Percentiles rank a stretch among this genome's conserved stretches.
Conservation (phyloP, 2,797 vertebrate species). For the Euphonia xanthogaster region DNA sequence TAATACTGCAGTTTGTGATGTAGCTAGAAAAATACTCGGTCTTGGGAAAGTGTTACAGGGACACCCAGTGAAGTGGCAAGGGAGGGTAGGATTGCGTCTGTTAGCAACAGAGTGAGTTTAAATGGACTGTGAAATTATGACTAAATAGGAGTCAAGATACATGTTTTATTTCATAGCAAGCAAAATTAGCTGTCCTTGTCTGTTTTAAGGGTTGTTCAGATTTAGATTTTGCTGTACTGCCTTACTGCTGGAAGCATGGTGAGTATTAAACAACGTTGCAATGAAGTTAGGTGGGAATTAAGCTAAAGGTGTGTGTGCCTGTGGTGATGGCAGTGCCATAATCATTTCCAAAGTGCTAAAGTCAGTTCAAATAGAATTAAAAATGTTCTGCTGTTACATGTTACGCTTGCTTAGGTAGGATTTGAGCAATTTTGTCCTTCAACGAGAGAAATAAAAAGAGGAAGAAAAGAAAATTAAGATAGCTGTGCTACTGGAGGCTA, state of each 20-base stretch:
- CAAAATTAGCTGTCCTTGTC: background rate
- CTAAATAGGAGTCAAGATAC: constrained; percentile 20
- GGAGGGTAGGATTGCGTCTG: background rate
- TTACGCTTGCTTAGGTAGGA: background rate
- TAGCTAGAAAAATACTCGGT: background rate
- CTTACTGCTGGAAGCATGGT: background rate
- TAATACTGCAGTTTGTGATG: background rate
- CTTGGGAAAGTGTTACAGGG: background rate
- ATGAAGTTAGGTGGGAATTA: background rate
- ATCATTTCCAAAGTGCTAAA: background rate
- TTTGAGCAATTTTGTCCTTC: background rate
- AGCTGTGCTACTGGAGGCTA: background rate
- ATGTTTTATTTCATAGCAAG: constrained; percentile 11
- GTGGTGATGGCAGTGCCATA: background rate
- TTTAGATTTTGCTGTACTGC: background rate
- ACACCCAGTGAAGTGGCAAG: background rate
- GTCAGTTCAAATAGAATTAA: background rate
- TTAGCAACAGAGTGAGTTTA: background rate
- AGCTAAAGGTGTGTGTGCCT: background rate
- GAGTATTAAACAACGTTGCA: background rate
- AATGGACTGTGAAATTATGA: constrained; percentile 51
- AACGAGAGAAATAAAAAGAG: background rate
- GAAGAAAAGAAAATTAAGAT: background rate
- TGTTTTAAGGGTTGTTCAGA: background rate
- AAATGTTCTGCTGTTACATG: background rate